Evolutionary conservation across 2,113 vertebrate genomes (phyloP).

Genomic region (Zosterops lateralis): DNA sequence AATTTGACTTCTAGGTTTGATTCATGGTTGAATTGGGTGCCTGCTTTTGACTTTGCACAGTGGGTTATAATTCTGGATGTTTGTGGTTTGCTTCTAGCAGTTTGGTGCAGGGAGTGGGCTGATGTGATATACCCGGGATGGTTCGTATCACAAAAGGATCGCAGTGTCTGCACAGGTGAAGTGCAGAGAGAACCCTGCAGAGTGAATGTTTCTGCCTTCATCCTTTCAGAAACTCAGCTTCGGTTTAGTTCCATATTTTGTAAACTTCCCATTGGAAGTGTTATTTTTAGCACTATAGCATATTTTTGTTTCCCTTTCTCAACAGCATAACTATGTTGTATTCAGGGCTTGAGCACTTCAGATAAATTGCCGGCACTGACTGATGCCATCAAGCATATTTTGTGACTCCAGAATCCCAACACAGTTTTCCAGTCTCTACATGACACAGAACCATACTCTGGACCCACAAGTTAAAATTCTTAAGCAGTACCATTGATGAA

Average conservation of each 20-base stretch:
- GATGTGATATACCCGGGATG: neutral
- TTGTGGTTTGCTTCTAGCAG: neutral
- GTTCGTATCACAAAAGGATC: neutral
- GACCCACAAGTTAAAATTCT: neutral
- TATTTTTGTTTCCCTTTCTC: neutral
- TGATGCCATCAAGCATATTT: neutral
- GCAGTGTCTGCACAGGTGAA: fast-evolving
- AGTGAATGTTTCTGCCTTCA: neutral
- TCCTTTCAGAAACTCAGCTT: neutral
- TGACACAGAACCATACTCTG: neutral
- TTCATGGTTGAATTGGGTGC: neutral
- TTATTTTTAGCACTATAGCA: neutral
- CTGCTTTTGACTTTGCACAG: neutral
- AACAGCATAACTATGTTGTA: neutral
- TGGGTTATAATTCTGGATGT: neutral
- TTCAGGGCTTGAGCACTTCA: neutral
- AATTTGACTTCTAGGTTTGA: neutral
- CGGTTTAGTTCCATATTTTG: neutral
- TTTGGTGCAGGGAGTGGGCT: neutral
- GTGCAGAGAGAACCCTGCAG: neutral
- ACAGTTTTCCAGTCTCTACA: neutral
- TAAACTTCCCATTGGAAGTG: neutral
- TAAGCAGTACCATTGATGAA: neutral
- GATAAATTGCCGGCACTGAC: neutral
- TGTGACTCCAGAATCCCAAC: neutral